These are phyloP conservation scores for Blomia tropicalis DNA, from an alignment of 2,888 invertebrate species.

Conservation along the genomic window DNA sequence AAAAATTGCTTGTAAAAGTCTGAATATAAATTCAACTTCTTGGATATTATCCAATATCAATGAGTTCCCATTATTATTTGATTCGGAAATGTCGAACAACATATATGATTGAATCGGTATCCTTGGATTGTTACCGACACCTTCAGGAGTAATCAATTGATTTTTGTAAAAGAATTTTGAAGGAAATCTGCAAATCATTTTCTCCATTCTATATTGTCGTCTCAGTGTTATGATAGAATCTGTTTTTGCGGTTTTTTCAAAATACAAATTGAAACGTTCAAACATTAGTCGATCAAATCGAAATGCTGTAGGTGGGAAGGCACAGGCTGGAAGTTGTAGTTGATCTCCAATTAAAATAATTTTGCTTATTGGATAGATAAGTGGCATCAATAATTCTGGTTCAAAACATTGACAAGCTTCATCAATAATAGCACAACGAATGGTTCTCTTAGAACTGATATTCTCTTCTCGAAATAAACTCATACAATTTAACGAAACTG, in stretches of 20 bases:
- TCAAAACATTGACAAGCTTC: conserved; percentile 77
- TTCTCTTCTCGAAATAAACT: conserved; percentile 23
- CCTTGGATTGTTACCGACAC: conserved; percentile 29
- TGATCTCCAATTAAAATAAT: conserved; percentile 73
- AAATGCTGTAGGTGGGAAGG: conserved; percentile 49
- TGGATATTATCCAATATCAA: conserved; percentile 31
- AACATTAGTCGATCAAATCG: conserved; percentile 27
- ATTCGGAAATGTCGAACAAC: conserved; percentile 42
- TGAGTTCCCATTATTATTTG: conserved; percentile 30
- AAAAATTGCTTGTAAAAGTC: conserved; percentile 36
- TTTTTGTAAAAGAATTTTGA: conserved; percentile 53
- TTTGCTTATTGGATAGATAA: conserved; percentile 54
- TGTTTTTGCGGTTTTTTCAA: conserved; percentile 34
- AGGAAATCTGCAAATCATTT: conserved; percentile 61
- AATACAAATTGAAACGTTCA: conserved; percentile 39
- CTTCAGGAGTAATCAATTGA: conserved; percentile 36
- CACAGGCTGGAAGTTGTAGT: conserved; percentile 63
- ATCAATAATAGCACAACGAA: conserved; percentile 54
- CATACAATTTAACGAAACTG: conserved; percentile 33
- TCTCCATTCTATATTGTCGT: conserved; percentile 69
- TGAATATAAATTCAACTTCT: conserved; percentile 48
- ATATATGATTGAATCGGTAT: conserved; percentile 45
- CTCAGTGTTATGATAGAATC: conserved; percentile 34
- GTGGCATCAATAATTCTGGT: conserved; percentile 60
- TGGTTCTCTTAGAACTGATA: conserved; percentile 22